These are phyloP conservation scores for Aleiodes testaceus DNA, from an alignment of 2,888 invertebrate species.

Conservation along the genomic window DNA sequence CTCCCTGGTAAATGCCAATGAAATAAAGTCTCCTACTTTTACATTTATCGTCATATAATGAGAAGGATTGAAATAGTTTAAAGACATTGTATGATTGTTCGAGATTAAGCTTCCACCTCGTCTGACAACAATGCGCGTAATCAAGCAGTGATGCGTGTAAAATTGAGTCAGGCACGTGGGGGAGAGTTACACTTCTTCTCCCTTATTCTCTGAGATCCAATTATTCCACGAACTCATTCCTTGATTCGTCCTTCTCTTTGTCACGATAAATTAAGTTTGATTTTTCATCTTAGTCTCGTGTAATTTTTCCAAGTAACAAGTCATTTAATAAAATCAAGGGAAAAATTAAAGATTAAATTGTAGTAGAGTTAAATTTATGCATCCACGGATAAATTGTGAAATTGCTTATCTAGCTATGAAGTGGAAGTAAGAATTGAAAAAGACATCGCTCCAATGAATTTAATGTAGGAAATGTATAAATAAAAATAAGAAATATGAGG, in stretches of 20 bases:
- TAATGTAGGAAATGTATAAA: constrained; percentile 1
- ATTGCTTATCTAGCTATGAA: constrained; percentile 17
- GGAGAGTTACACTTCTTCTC: constrained; percentile 18
- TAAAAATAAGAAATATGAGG: constrained; percentile 11
- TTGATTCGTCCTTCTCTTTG: constrained; percentile 15
- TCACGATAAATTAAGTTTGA: constrained; percentile 24
- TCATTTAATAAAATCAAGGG: not conserved
- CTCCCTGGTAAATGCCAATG: no score
- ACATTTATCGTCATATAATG: no score
- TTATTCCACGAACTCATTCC: constrained; percentile 12
- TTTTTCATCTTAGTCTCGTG: not conserved
- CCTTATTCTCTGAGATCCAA: constrained; percentile 39
- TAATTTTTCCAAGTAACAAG: no score
- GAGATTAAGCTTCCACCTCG: constrained; percentile 2
- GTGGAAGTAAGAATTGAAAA: constrained; percentile 28
- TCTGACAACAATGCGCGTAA: constrained; percentile 42
- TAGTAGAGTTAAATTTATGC: not conserved
- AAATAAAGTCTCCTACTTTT: no score
- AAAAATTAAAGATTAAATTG: not conserved
- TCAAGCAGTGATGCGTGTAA: constrained; percentile 49
- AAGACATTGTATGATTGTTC: no score
- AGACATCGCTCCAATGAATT: constrained; percentile 23
- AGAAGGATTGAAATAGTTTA: no score
- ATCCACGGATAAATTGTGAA: not conserved
- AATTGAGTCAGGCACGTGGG: constrained; percentile 42